Evolutionary conservation across 2,797 vertebrate genomes (phyloP).

Genomic region (Etheostoma nigrum): DNA sequence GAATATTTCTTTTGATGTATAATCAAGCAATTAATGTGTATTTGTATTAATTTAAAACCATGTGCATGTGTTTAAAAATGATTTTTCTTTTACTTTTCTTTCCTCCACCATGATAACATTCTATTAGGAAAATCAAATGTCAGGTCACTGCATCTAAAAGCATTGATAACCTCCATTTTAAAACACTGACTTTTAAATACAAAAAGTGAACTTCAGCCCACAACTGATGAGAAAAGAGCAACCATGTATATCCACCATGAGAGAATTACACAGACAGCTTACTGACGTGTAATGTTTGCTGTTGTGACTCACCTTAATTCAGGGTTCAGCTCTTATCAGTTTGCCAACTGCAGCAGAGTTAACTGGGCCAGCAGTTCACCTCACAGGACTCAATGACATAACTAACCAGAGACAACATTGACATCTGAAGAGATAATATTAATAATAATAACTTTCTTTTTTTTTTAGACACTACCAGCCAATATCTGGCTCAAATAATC

Average conservation of each 20-base stretch:
- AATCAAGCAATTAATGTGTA: too few relatives aligned
- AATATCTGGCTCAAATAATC: neutral
- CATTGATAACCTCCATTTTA: neutral
- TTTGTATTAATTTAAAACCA: neutral
- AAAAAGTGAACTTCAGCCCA: neutral
- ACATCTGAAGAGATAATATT: neutral
- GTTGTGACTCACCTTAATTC: constrained; percentile 50
- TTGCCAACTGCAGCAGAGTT: constrained; percentile 47
- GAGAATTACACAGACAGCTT: neutral
- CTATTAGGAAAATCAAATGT: neutral
- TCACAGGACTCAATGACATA: constrained; percentile 63
- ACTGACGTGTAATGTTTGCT: neutral
- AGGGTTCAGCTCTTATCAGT: constrained; percentile 78
- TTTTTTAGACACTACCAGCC: neutral
- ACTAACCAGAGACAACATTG: constrained; percentile 33
- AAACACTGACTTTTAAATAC: neutral
- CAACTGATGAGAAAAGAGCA: neutral
- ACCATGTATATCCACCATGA: neutral
- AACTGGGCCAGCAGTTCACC: constrained; percentile 46
- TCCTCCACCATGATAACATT: neutral
- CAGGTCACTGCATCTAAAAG: neutral
- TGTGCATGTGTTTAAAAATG: neutral
- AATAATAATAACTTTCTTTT: too few relatives aligned
- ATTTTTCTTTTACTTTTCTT: neutral
- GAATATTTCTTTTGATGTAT: too few relatives aligned